phyloP scores from a whole-genome alignment of 2,113 vertebrate species.

The Marmota monax region DNA sequence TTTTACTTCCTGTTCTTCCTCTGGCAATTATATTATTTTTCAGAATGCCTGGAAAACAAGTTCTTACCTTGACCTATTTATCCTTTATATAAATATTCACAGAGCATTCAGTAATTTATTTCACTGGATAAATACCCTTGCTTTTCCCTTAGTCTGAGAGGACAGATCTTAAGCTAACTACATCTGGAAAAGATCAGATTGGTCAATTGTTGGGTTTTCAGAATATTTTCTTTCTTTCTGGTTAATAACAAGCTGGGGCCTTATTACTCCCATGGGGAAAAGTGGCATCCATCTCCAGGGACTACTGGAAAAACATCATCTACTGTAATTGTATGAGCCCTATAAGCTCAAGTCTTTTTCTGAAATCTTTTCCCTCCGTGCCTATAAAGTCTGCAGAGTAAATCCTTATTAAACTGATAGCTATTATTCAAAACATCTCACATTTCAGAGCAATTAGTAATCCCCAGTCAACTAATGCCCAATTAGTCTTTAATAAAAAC shows the following conservation, averaged over 20 bases:
- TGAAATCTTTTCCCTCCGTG: slow-evolving; percentile 54
- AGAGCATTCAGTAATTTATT: background rate
- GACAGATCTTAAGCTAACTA: slow-evolving; percentile 17
- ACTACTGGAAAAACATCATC: background rate
- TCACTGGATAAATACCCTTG: background rate
- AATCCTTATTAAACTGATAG: slow-evolving; percentile 75
- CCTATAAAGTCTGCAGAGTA: slow-evolving; percentile 69
- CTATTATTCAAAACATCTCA: slow-evolving; percentile 78
- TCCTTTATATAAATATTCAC: background rate
- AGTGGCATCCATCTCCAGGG: background rate
- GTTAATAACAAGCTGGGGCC: slow-evolving; percentile 51
- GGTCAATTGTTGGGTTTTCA: slow-evolving; percentile 19
- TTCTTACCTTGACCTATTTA: background rate
- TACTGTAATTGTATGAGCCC: slow-evolving; percentile 7
- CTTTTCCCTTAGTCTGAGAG: background rate
- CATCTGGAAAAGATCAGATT: slow-evolving; percentile 13
- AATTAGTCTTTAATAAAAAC: slow-evolving; percentile 80
- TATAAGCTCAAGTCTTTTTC: slow-evolving; percentile 51
- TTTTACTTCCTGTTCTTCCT: background rate
- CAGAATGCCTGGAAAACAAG: background rate
- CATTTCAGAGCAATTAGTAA: slow-evolving; percentile 72
- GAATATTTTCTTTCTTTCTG: slow-evolving; percentile 53
- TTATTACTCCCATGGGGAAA: background rate
- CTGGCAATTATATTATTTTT: background rate
- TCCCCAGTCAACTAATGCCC: slow-evolving; percentile 67